Base-by-base conservation (phyloP, 1,140 invertebrate species). In the Alviniconcha marisindica region DNA sequence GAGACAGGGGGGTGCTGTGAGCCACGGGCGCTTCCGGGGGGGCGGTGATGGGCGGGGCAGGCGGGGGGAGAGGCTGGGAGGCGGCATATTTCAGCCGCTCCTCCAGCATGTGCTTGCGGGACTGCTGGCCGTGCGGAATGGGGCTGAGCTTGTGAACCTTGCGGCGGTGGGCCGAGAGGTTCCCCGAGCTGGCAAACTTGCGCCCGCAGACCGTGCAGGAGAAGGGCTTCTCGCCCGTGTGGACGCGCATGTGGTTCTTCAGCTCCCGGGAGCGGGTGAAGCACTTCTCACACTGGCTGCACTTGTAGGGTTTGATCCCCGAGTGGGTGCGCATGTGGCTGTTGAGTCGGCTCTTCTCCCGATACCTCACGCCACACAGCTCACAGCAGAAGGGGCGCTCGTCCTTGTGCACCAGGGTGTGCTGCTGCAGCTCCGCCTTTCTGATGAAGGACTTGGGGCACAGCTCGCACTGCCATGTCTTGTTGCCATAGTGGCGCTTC, bases 261-360 rank as follows among this genome's bases (percentile, higher is more conserved):
- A 84, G 51, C 12, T 71, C 73, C 4, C 48, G 54, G 28, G 69
- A 42, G 36, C 69, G 60, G 1, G 77, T 66, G 33, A 84, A 81
- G 24, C 24, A 18, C 21, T 80, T 84, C 31, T 71, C 77, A 36
- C 83, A 84, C 40, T 84, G 77, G 18, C 21, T 42, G 71, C 83
- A 84, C 31, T 81, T 84, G 33, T 73, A 84, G 28, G 83, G 83
- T 38, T 84, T 84, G 42, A 76, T 24, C 7, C 73, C 73, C 0
- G 42, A 28, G 42, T 76, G 73, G 2, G 73, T 76, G n/a, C 73
- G 73, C 42, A 76, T 76, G 73, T 76, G 73, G 15, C 73, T 48
- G 40, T 76, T 76, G 40, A 76, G 73, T 1, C 44, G 40, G 4
- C 24, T 33, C 73, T 48, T 48, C 42, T 76, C 73, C 40, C 42